Evolutionary conservation across 2,888 invertebrate genomes (phyloP).

Genomic region (Troides oblongomaculatus): DNA sequence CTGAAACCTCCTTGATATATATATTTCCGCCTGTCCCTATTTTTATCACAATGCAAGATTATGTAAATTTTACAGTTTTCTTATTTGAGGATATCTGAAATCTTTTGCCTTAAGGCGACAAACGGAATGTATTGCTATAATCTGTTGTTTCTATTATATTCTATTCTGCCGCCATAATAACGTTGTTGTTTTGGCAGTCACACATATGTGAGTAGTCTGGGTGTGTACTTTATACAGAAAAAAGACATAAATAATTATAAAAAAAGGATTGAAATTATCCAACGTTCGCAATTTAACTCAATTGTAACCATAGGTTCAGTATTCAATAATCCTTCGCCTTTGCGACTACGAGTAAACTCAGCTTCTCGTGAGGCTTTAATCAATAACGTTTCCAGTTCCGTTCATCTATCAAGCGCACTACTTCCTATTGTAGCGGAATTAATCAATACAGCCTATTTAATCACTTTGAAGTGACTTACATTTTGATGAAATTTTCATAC

Average conservation of each 20-base stretch:
- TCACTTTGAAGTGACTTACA: slow-evolving; percentile 14
- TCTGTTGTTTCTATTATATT: too few species aligned
- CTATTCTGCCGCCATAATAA: too few species aligned
- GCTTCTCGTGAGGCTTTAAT: slow-evolving; percentile 7
- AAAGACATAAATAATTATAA: not conserved
- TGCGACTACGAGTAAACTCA: not conserved
- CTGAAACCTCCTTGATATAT: too few species aligned
- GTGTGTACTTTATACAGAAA: not conserved
- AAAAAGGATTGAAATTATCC: not conserved
- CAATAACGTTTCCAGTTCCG: slow-evolving; percentile 14
- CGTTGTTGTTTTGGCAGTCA: too few species aligned
- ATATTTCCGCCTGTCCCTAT: too few species aligned
- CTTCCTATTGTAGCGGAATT: slow-evolving; percentile 10
- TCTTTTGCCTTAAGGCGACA: too few species aligned
- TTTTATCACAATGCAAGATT: too few species aligned
- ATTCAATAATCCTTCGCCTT: slow-evolving; percentile 3
- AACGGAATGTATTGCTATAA: too few species aligned
- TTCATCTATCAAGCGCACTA: slow-evolving; percentile 22
- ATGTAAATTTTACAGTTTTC: too few species aligned
- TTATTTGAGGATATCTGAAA: too few species aligned
- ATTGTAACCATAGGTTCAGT: not conserved
- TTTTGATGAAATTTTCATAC: not conserved
- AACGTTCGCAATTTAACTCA: not conserved
- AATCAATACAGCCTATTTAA: slow-evolving; percentile 7
- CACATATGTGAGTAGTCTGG: too few species aligned